Conservation (phyloP, 2,888 invertebrate genomes). For the Eucera pruinosa region DNA sequence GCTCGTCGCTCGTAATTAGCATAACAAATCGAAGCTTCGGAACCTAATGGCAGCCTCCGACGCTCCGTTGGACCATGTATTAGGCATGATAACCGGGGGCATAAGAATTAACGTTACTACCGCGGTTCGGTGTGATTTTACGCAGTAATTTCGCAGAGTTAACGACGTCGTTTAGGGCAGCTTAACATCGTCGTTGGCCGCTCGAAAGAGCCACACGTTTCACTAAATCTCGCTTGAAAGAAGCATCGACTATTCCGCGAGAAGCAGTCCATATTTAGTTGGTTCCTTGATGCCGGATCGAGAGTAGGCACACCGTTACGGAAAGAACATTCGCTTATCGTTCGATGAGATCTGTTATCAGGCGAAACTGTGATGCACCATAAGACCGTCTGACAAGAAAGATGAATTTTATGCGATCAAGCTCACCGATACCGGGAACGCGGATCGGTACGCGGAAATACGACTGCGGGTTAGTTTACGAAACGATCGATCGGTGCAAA, state of each 20-base stretch:
- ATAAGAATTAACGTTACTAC: constrained; percentile 50
- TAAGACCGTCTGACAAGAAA: constrained; percentile 47
- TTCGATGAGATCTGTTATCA: constrained; percentile 60
- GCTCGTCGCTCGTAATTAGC: constrained; percentile 6
- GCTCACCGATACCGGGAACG: constrained; percentile 47
- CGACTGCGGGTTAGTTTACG: constrained; percentile 59
- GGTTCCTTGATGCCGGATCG: constrained; percentile 35
- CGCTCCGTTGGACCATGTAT: constrained; percentile 31
- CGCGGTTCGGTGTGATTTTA: constrained; percentile 59
- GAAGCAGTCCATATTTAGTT: constrained; percentile 50
- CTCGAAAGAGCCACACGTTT: constrained; percentile 44
- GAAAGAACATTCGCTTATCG: constrained; percentile 51
- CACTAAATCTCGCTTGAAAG: constrained; percentile 59
- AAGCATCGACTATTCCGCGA: constrained; percentile 40
- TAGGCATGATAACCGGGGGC: constrained; percentile 26
- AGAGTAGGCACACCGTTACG: constrained; percentile 33
- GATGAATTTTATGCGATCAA: constrained; percentile 64
- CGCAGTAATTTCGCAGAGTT: constrained; percentile 58
- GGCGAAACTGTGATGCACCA: constrained; percentile 43
- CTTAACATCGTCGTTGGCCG: constrained; percentile 45
- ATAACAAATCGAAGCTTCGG: background rate
- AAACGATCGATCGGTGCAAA: constrained; percentile 61
- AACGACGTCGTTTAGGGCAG: constrained; percentile 64
- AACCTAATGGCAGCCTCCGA: background rate
- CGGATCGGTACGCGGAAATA: constrained; percentile 59